phyloP scores from a whole-genome alignment of 2,888 invertebrate species.

The Tenthredo scrophulariae region DNA sequence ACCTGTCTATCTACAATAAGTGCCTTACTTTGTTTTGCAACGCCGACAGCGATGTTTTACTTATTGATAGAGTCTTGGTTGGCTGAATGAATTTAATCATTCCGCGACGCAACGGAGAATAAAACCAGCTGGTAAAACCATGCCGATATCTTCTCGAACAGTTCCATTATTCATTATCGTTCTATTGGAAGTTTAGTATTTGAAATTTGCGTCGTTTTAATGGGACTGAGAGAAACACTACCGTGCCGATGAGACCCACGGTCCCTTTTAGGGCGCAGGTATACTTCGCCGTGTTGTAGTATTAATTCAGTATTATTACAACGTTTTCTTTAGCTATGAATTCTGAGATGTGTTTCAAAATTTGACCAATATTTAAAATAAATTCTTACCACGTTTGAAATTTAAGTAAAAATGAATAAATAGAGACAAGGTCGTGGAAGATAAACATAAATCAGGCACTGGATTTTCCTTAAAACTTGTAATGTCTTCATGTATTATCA shows the following conservation, averaged over 20 bases:
- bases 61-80: background rate
- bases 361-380: background rate
- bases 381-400: background rate
- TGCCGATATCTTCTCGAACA: background rate
- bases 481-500: background rate
- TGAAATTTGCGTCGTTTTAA: background rate
- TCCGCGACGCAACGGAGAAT: background rate
- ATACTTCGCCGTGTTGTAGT: background rate
- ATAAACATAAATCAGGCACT: background rate
- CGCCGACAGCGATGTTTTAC: background rate
- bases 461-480: background rate
- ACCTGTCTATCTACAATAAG: conserved; percentile 5
- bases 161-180: background rate
- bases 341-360: background rate
- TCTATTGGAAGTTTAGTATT: background rate
- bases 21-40: background rate
- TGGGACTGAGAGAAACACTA: background rate
- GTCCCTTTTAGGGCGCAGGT: conserved; percentile 11
- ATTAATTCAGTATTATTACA: background rate
- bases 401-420: background rate
- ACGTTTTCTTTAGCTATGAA: background rate
- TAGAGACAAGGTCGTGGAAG: conserved; percentile 1
- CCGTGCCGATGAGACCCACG: background rate
- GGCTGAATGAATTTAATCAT: conserved; percentile 7
- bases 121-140: background rate